Conservation (phyloP, 2,888 invertebrate genomes). For the Calameuta pallipes region DNA sequence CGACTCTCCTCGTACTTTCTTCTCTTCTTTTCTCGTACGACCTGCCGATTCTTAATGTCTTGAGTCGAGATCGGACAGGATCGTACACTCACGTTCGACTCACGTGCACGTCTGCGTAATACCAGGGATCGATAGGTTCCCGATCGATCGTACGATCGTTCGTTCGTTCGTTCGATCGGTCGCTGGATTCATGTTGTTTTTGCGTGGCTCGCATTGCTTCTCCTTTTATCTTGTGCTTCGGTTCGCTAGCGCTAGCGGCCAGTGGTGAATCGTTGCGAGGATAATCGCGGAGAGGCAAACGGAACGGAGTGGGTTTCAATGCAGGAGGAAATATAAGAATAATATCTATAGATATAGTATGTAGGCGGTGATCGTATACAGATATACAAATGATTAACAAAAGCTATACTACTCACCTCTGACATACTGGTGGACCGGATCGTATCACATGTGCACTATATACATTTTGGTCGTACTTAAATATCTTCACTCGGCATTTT, state of each 20-base stretch:
- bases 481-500: neutral
- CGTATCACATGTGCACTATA: neutral
- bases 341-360: neutral
- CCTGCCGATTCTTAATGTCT: neutral
- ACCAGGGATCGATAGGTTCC: conserved; percentile 58
- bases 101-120: conserved; percentile 61
- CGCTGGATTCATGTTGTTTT: conserved; percentile 54
- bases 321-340: neutral
- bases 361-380: neutral
- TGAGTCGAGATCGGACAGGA: conserved; percentile 23
- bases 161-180: conserved; percentile 45
- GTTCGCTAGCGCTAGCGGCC: conserved; percentile 6
- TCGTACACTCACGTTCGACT: conserved; percentile 50
- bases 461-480: neutral
- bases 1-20: neutral
- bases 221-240: conserved; percentile 27
- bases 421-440: neutral
- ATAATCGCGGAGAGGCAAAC: conserved; percentile 4
- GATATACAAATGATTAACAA: neutral
- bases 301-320: neutral
- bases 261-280: conserved; percentile 4
- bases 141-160: conserved; percentile 6
- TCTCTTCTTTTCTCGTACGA: neutral
- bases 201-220: conserved; percentile 32
- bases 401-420: neutral